phyloP scores from a whole-genome alignment of 2,888 invertebrate genomes.

The Dynastes grantii region DNA sequence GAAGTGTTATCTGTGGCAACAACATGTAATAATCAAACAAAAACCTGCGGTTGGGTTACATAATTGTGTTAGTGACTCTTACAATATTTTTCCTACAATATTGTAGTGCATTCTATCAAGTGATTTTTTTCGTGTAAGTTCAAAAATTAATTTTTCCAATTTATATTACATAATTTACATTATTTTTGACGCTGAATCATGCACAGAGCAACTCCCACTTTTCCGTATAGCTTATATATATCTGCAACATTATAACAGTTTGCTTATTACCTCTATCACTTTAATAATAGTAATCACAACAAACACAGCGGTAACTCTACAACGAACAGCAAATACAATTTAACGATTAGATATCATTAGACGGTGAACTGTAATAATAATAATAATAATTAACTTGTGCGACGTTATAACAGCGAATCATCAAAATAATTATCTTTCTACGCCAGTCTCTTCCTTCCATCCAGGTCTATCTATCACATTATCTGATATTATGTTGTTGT shows the following conservation, averaged over 20 bases:
- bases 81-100: too few species aligned
- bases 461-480: neutral
- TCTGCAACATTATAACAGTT: neutral
- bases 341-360: slow-evolving; percentile 8
- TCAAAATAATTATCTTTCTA: slow-evolving; percentile 20
- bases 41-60: too few species aligned
- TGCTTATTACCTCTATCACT: neutral
- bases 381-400: neutral
- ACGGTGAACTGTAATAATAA: neutral
- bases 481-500: slow-evolving; percentile 15
- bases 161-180: too few species aligned
- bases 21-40: too few species aligned
- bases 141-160: too few species aligned
- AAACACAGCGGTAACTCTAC: neutral
- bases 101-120: too few species aligned
- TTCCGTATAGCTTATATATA: too few species aligned
- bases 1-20: too few species aligned
- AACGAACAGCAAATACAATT: neutral
- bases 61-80: too few species aligned
- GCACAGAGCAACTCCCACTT: too few species aligned
- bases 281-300: neutral
- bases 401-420: neutral
- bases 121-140: too few species aligned
- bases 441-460: slow-evolving; percentile 16
- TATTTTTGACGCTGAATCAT: too few species aligned